Conservation (phyloP, 2,888 invertebrate species). For the Spodoptera picta region DNA sequence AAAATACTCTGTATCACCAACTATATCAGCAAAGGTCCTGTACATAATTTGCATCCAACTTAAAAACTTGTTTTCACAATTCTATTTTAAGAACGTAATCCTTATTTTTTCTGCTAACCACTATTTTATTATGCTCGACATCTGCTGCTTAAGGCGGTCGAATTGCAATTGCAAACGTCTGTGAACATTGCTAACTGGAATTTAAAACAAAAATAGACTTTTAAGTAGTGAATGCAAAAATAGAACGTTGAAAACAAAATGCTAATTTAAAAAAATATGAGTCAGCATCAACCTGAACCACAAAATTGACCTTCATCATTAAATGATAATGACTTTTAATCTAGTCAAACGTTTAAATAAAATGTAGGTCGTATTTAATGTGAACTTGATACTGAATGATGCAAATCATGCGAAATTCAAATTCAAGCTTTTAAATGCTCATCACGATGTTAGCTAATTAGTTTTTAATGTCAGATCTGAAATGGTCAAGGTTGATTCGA, state of each 20-base stretch:
- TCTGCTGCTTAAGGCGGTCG: constrained; percentile 10
- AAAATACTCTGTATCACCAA: constrained; percentile 31
- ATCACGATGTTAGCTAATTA: constrained; percentile 50
- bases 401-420: constrained; percentile 29
- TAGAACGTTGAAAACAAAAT: not conserved
- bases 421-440: constrained; percentile 35
- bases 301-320: constrained; percentile 25
- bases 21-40: constrained; percentile 35
- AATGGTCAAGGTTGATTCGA: constrained; percentile 43
- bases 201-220: not conserved
- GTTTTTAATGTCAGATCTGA: constrained; percentile 44
- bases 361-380: constrained; percentile 27
- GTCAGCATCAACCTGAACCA: constrained; percentile 10
- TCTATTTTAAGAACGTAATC: constrained; percentile 42
- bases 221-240: constrained; percentile 7
- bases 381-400: constrained; percentile 28
- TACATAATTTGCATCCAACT: constrained; percentile 35
- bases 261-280: constrained; percentile 7
- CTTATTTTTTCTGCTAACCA: constrained; percentile 31
- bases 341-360: constrained; percentile 6
- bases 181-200: constrained; percentile 2
- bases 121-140: constrained; percentile 24
- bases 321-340: constrained; percentile 3
- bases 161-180: constrained; percentile 10
- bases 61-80: constrained; percentile 25